Base-by-base conservation (phyloP, 2,113 vertebrate genomes). In the Pluvianellus socialis region DNA sequence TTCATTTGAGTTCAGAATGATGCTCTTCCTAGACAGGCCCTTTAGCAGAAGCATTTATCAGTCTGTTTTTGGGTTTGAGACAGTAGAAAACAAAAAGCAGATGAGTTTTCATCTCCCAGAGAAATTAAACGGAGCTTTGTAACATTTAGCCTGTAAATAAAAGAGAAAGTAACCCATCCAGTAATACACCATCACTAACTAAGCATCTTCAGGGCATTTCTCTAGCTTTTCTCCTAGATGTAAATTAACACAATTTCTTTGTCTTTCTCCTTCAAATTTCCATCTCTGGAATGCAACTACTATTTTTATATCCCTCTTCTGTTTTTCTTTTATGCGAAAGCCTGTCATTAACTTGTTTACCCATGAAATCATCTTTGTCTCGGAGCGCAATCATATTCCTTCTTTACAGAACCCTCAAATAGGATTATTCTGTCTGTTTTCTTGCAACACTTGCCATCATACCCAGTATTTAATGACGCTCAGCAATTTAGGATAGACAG, bases 261-360 rank as follows among this genome's bases (percentile, higher is more conserved):
- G 38, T 61, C 59, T 79, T 66, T 50, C 35, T 65, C 33, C 73
- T 87, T 90, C 61, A 38, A 27, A 62, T 94, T 59, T 22, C 28
- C 35, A 20, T 76, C 83, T 55, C 62, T 58, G 66, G 50, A 89
- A 61, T 7, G 15, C 65, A 79, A 7, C 62, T 72, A 8, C 79
- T 75, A 9, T 88, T 92, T 94, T 62, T 94, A 50, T 79, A 65
- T 47, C 42, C 8, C 44, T 67, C 68, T 73, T 65, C 44, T 61
- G 45, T 17, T 81, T 93, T 92, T 70, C 65, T 95, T 45, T 50
- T 73, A 14, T 4, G 24, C 89, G 84, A 94, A 95, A 91, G 79
- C 50, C 75, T 84, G 61, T 75, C 86, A 94, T 97, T 92, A 91
- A 88, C 80, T 95, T 97, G 89, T 95, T 96, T 97, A 94, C 67